A percentile compares a stretch with the other conserved stretches of the same genome.
Conservation (phyloP, 2,113 vertebrate genomes). For the Jacana jacana region DNA sequence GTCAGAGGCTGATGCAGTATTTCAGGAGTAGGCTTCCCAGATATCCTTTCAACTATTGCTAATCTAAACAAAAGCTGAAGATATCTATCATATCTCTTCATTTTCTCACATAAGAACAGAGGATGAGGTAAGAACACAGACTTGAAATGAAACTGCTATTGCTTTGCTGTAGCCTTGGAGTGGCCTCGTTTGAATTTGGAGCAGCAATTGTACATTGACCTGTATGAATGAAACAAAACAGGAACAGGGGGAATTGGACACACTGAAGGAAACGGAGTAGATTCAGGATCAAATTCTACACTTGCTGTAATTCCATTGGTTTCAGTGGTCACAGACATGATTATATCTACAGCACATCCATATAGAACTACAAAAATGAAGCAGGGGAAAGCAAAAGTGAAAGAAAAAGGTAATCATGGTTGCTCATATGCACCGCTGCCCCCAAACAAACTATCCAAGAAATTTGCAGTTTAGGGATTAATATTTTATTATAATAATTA, state of each 20-base stretch:
- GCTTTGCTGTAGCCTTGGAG: not conserved
- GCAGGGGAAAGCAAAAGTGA: not conserved
- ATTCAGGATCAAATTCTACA: not conserved
- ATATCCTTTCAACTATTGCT: not conserved
- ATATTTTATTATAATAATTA: not conserved
- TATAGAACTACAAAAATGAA: not conserved
- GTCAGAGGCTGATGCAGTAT: not conserved
- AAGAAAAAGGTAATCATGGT: not conserved
- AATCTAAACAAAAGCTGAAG: not conserved
- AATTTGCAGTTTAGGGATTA: not conserved
- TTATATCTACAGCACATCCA: not conserved
- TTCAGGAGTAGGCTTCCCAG: not conserved
- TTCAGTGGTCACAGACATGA: not conserved
- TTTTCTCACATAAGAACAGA: not conserved
- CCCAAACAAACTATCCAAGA: not conserved
- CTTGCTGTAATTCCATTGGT: not conserved
- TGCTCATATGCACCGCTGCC: not conserved
- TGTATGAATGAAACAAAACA: not conserved
- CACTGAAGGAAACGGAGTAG: not conserved
- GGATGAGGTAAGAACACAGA: not conserved
- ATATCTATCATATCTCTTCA: not conserved
- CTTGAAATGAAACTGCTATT: not conserved
- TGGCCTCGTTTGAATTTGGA: not conserved
- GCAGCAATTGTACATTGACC: not conserved
- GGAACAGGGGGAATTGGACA: not conserved